Evolutionary conservation across 2,888 invertebrate genomes (phyloP), one percentile per base, ranked within the genome.

Genomic region (Drosophila histrio): DNA sequence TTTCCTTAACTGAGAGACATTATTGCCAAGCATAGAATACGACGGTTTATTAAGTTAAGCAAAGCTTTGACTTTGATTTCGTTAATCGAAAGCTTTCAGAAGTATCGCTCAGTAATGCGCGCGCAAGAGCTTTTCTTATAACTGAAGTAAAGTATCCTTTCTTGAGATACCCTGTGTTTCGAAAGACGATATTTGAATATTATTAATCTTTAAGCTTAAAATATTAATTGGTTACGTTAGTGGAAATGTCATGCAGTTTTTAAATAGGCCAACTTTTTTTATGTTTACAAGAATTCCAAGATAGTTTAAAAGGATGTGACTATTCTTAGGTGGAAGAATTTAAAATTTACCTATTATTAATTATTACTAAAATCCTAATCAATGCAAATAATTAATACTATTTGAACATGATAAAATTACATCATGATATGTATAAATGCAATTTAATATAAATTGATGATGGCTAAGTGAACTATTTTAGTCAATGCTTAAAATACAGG

Each of bases 61-160:
- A 5, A 3, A 24, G 19, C 34, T 36, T 34, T 32, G 2, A 13
- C 24, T 34, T 34, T 28, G 3, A 53, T n/a, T 19, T 15, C 9
- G 8, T 4, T 46, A 6, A 46, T 46, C 11, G 26, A 36, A 36
- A 46, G 26, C 41, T 46, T 26, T 17, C 3, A 11, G 11, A 32
- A 21, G 4, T 3, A 36, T 13, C 8, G 6, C 15, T 34, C 4
- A 13, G 11, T 15, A 17, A 36, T 56, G 56, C 56, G 56, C 56
- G 56, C 56, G 56, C 56, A 56, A 9, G 21, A 34, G 54, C 43
- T 44, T 44, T 43, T 43, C 3, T 15, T 9, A 15, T 26, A 43
- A 11, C 24, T 43, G 15, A 34, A 9, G 19, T 13, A 9, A 54
- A 22, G n/a, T 32, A 24, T 15, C 5, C 5, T 7, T 3, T n/a